Conservation (phyloP, 2,113 vertebrate species). For the Brachionichthys hirsutus region DNA sequence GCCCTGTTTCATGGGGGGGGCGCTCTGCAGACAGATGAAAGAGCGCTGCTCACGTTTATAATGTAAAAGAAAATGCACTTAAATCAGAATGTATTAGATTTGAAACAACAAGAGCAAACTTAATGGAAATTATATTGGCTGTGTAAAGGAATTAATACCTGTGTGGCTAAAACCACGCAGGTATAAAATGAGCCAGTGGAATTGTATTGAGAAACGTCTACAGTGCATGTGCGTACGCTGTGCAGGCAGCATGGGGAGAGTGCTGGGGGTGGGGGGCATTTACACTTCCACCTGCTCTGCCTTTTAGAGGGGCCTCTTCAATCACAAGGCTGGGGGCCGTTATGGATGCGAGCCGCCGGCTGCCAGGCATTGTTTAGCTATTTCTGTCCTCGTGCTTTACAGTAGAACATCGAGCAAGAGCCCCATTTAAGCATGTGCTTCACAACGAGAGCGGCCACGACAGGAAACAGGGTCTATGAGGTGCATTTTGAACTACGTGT, state of each 20-base stretch:
- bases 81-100: not conserved
- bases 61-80: not conserved
- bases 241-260: constrained; percentile 52
- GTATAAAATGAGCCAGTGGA: constrained; percentile 1
- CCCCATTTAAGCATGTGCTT: constrained; percentile 55
- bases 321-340: constrained; percentile 68
- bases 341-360: constrained; percentile 67
- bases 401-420: constrained; percentile 49
- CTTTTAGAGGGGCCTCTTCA: constrained; percentile 71
- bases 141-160: no score
- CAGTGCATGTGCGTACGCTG: constrained; percentile 6
- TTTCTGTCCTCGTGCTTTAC: constrained; percentile 70
- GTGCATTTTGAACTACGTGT: not conserved
- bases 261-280: constrained; percentile 72
- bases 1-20: not conserved
- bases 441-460: constrained; percentile 37
- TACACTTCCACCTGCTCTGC: constrained; percentile 77
- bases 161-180: constrained; percentile 6
- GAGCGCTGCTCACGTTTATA: not conserved
- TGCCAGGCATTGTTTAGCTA: constrained; percentile 70
- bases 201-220: constrained; percentile 37
- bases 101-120: no score
- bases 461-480: constrained; percentile 37
- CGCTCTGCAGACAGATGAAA: constrained; percentile 1
- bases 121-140: no score